These are phyloP conservation scores for Polydrusus tereticollis DNA, from an alignment of 2,888 invertebrate species.

Conservation along the genomic window DNA sequence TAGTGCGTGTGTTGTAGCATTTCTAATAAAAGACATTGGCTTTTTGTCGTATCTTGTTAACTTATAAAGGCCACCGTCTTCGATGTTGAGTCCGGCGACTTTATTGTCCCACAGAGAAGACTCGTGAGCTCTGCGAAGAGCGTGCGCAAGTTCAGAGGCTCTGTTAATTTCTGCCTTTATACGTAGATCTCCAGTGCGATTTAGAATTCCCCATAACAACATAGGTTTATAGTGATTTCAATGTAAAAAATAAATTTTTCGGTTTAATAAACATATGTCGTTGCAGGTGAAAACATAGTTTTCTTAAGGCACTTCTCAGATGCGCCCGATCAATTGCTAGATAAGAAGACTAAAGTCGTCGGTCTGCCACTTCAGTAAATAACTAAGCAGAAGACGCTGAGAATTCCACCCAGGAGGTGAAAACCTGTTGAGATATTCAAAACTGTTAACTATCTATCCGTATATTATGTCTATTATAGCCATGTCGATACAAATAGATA, in stretches of 20 bases:
- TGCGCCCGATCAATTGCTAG: conserved; percentile 30
- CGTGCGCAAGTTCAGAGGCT: too few species aligned
- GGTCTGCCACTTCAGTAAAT: conserved; percentile 38
- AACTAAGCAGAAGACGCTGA: conserved; percentile 28
- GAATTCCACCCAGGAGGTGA: conserved; percentile 41
- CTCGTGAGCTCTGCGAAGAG: too few species aligned
- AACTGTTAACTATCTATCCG: conserved; percentile 36
- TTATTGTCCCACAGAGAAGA: too few species aligned
- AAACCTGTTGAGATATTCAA: conserved; percentile 44
- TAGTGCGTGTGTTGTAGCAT: too few species aligned
- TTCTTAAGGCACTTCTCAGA: conserved; percentile 28
- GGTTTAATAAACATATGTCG: not conserved
- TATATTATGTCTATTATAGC: conserved; percentile 20
- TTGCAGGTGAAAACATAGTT: conserved; percentile 17
- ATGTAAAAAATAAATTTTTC: not conserved
- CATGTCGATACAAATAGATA: conserved; percentile 10
- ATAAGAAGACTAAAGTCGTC: conserved; percentile 24
- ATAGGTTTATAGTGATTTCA: not conserved
- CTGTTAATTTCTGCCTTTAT: too few species aligned
- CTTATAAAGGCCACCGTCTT: too few species aligned
- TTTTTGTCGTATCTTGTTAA: too few species aligned
- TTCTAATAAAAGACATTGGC: too few species aligned
- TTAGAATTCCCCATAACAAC: too few species aligned
- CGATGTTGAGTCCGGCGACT: too few species aligned
- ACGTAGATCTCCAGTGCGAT: too few species aligned